Conservation (phyloP, 1,140 invertebrate genomes). For the Drosophila bipectinata region DNA sequence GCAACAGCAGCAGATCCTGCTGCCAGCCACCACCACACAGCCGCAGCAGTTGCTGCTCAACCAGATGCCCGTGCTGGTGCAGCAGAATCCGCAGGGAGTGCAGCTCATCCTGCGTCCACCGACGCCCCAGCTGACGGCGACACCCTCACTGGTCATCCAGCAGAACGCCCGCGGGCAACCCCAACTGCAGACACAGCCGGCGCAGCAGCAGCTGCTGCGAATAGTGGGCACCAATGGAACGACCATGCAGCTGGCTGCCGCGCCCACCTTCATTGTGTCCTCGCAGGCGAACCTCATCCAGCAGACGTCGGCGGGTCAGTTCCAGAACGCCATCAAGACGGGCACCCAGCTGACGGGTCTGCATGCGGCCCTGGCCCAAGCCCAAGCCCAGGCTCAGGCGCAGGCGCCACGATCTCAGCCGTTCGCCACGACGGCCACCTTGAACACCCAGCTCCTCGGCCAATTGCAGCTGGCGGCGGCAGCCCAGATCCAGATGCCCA, state of each 20-base stretch:
- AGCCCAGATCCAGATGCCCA: slow-evolving; percentile 83
- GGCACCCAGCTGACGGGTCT: slow-evolving; percentile 76
- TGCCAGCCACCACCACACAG: slow-evolving; percentile 70
- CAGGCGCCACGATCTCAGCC: slow-evolving; percentile 83
- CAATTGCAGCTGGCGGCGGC: slow-evolving; percentile 79
- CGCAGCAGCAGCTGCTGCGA: slow-evolving; percentile 85
- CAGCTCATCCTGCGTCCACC: slow-evolving; percentile 85
- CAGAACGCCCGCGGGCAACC: slow-evolving; percentile 77
- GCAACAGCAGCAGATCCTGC: slow-evolving; percentile 74
- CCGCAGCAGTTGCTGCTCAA: slow-evolving; percentile 80
- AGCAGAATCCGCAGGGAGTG: slow-evolving; percentile 84
- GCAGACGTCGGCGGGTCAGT: slow-evolving; percentile 75
- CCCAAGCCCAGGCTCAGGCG: slow-evolving; percentile 65
- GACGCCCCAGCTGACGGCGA: slow-evolving; percentile 84
- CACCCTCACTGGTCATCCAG: slow-evolving; percentile 84
- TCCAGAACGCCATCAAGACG: slow-evolving; percentile 66
- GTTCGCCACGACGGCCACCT: slow-evolving; percentile 77
- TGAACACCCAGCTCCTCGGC: slow-evolving; percentile 79
- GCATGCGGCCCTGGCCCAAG: slow-evolving; percentile 72
- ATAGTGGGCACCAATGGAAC: slow-evolving; percentile 85
- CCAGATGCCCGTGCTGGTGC: slow-evolving; percentile 83
- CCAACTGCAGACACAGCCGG: slow-evolving; percentile 79
- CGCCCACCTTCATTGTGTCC: slow-evolving; percentile 83
- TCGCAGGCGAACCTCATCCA: slow-evolving; percentile 84
- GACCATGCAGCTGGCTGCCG: slow-evolving; percentile 83